Evolutionary conservation across 2,888 invertebrate species (phyloP), one percentile per base, ranked within the genome.

Genomic region (Amphiduros pacificus): DNA sequence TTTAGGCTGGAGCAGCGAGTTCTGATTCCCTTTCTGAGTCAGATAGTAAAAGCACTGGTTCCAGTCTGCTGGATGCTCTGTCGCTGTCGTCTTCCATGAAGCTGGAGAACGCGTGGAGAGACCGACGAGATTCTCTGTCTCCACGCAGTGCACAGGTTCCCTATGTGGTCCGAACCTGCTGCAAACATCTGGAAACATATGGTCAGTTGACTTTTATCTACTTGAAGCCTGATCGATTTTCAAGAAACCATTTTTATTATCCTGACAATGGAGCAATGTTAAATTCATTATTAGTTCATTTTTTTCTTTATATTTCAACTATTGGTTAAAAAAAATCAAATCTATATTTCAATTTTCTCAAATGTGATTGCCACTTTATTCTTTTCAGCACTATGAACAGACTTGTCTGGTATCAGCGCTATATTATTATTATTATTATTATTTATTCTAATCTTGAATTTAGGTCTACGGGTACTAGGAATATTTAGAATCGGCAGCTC

Each of bases 401-500:
- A n/a, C n/a, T n/a, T n/a, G n/a, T n/a, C n/a, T n/a, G n/a, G n/a
- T n/a, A n/a, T n/a, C n/a, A n/a, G n/a, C n/a, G n/a, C n/a, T n/a
- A n/a, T n/a, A n/a, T n/a, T n/a, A n/a, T n/a, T n/a, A n/a, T n/a
- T n/a, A n/a, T n/a, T n/a, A n/a, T 4, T 50, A 24, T 17, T 5
- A 14, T 48, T 57, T 48, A 22, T 22, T 29, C 26, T 5, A 20
- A n/a, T 50, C n/a, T 27, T 20, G 11, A 4, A 69, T 70, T 2
- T 73, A 83, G 83, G 84, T 28, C 85, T 95, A 50, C 88, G 89
- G 74, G 92, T 92, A 48, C 86, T 93, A 22, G 96, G 96, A 1
- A 89, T 96, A 64, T 96, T 96, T 84, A 87, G 95, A 71, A 93
- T 95, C 51, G 93, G 94, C 68, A 90, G 93, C 36, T 94, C 94